Percentiles rank a stretch among this genome's conserved stretches.
Evolutionary conservation across 2,888 invertebrate genomes (phyloP).

Genomic region (Agonopterix subpropinquella): DNA sequence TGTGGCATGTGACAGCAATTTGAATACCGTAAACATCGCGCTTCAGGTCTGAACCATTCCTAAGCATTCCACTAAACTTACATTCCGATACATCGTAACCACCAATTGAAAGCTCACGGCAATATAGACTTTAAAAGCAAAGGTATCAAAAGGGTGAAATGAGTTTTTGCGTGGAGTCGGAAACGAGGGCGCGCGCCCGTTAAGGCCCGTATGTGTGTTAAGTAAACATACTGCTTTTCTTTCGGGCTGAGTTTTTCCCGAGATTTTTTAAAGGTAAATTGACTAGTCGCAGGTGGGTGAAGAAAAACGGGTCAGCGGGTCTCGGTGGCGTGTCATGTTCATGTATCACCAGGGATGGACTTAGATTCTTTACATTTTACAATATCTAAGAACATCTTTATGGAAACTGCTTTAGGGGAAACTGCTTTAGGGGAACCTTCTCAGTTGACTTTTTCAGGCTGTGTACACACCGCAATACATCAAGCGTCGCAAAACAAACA

Average conservation of each 20-base stretch:
- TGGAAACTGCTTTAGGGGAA: no score
- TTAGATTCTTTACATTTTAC: background rate
- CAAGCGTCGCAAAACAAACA: no score
- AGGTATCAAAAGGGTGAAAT: conserved; percentile 40
- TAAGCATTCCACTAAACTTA: conserved; percentile 42
- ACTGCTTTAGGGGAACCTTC: no score
- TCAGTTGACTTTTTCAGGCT: no score
- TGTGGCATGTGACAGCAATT: conserved; percentile 52
- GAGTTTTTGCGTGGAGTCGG: conserved; percentile 38
- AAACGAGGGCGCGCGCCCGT: conserved; percentile 60
- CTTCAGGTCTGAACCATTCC: conserved; percentile 55
- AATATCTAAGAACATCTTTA: no score
- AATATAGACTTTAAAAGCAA: conserved; percentile 50
- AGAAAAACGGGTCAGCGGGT: conserved; percentile 70
- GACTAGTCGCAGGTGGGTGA: conserved; percentile 64
- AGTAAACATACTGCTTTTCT: conserved; percentile 68
- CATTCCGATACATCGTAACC: conserved; percentile 28
- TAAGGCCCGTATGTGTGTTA: conserved; percentile 62
- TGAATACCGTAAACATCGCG: conserved; percentile 63
- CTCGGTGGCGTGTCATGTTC: conserved; percentile 65
- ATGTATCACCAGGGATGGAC: conserved; percentile 59
- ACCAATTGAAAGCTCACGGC: conserved; percentile 25
- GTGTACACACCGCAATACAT: no score
- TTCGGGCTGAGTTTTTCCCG: conserved; percentile 52
- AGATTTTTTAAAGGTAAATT: conserved; percentile 69